Evolutionary conservation across 2,888 invertebrate species (phyloP).

Genomic region (Eilema depressum): DNA sequence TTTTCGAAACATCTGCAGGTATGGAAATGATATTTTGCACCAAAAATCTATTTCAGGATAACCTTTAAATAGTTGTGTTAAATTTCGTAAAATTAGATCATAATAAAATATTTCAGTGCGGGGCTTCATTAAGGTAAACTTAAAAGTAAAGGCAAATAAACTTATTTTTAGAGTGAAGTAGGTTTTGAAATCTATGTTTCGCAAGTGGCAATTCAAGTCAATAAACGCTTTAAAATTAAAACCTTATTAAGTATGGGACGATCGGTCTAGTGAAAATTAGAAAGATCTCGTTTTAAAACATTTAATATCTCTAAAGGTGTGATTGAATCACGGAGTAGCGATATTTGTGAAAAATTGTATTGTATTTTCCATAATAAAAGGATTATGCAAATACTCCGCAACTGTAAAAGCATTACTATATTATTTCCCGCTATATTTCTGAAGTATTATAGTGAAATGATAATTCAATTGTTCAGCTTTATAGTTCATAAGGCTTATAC

Average conservation of each 20-base stretch:
- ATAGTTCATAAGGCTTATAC: slow-evolving; percentile 61
- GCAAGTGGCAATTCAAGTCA: neutral
- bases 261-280: neutral
- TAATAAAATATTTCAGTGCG: neutral
- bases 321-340: slow-evolving; percentile 30
- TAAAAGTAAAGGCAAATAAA: neutral
- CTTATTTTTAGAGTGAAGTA: neutral
- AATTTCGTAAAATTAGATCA: neutral
- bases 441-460: slow-evolving; percentile 38
- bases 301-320: neutral
- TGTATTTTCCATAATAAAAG: slow-evolving; percentile 42
- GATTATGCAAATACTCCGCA: slow-evolving; percentile 45
- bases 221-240: neutral
- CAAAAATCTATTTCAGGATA: neutral
- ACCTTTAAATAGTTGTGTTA: no score
- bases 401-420: slow-evolving; percentile 42
- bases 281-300: neutral
- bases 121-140: neutral
- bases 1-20: neutral
- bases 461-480: slow-evolving; percentile 60
- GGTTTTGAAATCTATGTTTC: neutral
- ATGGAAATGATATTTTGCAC: neutral
- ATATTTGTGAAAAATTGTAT: slow-evolving; percentile 36
- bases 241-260: neutral
- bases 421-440: slow-evolving; percentile 29